Evolutionary conservation across 2,113 vertebrate genomes (phyloP).

Genomic region (Taurulus bubalis): DNA sequence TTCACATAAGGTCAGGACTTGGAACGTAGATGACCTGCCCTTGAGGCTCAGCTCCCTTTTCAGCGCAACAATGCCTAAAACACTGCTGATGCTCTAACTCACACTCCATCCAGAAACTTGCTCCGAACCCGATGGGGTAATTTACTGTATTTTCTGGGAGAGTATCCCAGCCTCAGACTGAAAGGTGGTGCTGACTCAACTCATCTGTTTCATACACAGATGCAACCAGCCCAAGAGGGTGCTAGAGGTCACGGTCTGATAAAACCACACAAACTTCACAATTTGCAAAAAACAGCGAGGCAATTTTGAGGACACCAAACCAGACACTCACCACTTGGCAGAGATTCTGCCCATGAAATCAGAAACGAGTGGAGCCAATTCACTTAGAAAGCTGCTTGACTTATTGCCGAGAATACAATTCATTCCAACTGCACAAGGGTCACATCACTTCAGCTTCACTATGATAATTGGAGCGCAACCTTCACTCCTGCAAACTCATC

Average conservation of each 20-base stretch:
- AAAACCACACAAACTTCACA: neutral
- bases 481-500: neutral
- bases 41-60: neutral
- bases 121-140: neutral
- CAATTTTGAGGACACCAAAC: neutral
- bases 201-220: neutral
- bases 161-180: neutral
- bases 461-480: neutral
- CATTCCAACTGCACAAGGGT: neutral
- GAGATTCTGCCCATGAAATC: constrained; percentile 4
- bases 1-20: neutral
- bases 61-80: neutral
- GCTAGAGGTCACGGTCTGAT: neutral
- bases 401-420: neutral
- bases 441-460: neutral
- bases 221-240: neutral
- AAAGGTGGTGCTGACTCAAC: neutral
- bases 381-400: neutral
- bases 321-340: neutral
- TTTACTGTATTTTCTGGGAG: neutral
- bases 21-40: neutral
- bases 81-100: neutral
- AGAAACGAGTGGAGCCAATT: neutral
- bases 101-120: neutral
- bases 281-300: neutral